phyloP scores from a whole-genome alignment of 1,140 invertebrate species.

The Sinonovacula constricta region DNA sequence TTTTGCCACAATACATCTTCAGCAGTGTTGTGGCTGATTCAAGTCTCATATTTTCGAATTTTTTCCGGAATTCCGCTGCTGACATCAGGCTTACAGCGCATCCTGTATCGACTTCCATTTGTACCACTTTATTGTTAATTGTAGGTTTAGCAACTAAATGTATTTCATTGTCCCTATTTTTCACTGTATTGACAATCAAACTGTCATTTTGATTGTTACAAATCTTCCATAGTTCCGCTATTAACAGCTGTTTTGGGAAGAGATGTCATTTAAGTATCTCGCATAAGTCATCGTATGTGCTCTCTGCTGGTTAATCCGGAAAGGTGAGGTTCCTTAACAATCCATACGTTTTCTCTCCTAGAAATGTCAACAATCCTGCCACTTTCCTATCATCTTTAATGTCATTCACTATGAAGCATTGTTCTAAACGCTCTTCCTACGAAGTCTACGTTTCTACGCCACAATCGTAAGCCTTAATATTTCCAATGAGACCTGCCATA shows the following conservation, averaged over 20 bases:
- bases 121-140: slow-evolving; percentile 5
- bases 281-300: no score
- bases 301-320: slow-evolving; percentile 30
- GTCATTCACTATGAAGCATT: slow-evolving; percentile 50
- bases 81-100: slow-evolving; percentile 34
- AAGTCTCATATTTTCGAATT: not conserved
- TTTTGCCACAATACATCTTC: slow-evolving; percentile 46
- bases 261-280: no score
- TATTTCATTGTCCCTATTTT: not conserved
- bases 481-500: slow-evolving; percentile 33
- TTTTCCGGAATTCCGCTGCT: not conserved
- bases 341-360: slow-evolving; percentile 48
- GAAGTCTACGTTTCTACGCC: slow-evolving; percentile 46
- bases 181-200: not conserved
- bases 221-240: no score
- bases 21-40: not conserved
- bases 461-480: slow-evolving; percentile 28
- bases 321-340: slow-evolving; percentile 27
- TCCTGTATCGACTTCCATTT: slow-evolving; percentile 53
- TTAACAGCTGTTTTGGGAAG: no score
- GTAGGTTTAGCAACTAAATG: not conserved
- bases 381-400: slow-evolving; percentile 34
- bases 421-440: slow-evolving; percentile 49
- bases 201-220: no score
- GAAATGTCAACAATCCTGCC: slow-evolving; percentile 21